Percentiles rank a stretch among this genome's conserved stretches.
Evolutionary conservation across 2,797 vertebrate species (phyloP).

Genomic region (Artibeus lituratus): DNA sequence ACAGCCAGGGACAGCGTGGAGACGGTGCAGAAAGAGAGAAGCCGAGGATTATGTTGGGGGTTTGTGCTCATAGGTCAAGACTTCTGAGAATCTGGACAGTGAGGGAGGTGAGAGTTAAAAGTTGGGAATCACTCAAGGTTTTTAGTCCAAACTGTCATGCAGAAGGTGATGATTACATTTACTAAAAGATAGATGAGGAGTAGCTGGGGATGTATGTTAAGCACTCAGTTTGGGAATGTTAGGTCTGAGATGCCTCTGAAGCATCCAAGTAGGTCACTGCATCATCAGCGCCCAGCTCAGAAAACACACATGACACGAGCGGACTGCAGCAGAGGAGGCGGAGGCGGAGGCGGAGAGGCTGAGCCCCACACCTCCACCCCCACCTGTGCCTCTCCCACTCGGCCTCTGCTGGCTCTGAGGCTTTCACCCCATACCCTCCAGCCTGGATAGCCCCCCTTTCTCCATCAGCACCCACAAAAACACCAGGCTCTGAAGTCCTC

Average conservation of each 20-base stretch:
- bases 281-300: not conserved
- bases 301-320: not conserved
- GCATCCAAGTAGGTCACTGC: conserved; percentile 46
- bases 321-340: not conserved
- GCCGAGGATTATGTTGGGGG: not conserved
- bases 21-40: not conserved
- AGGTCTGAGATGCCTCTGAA: not conserved
- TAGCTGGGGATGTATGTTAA: not conserved
- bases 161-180: not conserved
- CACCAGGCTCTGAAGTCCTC: not conserved
- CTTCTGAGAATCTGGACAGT: not conserved
- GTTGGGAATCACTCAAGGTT: not conserved
- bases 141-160: not conserved
- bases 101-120: not conserved
- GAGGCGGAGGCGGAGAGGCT: not conserved
- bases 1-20: not conserved
- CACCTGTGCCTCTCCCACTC: conserved; percentile 82
- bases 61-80: not conserved
- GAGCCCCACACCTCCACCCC: conserved; percentile 78
- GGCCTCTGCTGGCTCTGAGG: conserved; percentile 83
- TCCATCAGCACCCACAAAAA: not conserved
- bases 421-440: not conserved
- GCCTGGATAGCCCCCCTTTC: too few species aligned
- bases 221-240: not conserved
- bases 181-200: not conserved